Base-by-base conservation (phyloP, 2,797 vertebrate genomes). In the Scarus forsteni region DNA sequence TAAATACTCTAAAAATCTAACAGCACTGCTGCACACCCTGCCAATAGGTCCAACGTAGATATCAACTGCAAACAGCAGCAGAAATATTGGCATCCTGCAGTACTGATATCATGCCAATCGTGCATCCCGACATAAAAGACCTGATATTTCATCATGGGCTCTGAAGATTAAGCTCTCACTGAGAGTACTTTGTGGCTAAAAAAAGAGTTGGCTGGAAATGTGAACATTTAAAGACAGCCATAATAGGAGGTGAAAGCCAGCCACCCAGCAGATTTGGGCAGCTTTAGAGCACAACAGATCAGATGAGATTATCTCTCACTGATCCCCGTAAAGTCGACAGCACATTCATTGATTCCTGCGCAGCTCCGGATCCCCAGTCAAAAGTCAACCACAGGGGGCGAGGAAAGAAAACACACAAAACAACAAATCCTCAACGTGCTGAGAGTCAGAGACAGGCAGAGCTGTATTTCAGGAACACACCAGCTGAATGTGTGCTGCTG, bases 231-330 rank as follows among this genome's bases (percentile, higher is more conserved):
- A n/a, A 49, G 44, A 45, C 18, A 62, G 34, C 42, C 62, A 65
- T 27, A 63, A 69, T 67, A 16, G 58, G 69, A 73, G 85, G 85
- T 84, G 87, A 92, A 91, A 92, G 83, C 72, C 72, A 81, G 57
- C 49, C 66, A 71, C 79, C 66, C 72, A 73, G 79, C 77, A 87
- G 87, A 88, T 92, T 91, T 85, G 78, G 78, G 73, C 83, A 88
- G 90, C 86, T 92, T 91, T 88, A 64, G 61, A 80, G 84, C 74
- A 83, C 87, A 86, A 90, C 90, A 88, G 83, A 90, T 89, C 85
- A 87, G 77, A 89, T 80, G 76, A 89, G 90, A 89, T 92, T 90
- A 91, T 89, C 79, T 82, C 80, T 66, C 10, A 61, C 73, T 91
- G 86, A 92, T 90, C 88, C 80, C 57, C 77, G 83, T 84, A 76